Percentiles rank a stretch among this genome's conserved stretches.
phyloP scores from a whole-genome alignment of 2,888 invertebrate genomes.

The Sinotaia quadrata region DNA sequence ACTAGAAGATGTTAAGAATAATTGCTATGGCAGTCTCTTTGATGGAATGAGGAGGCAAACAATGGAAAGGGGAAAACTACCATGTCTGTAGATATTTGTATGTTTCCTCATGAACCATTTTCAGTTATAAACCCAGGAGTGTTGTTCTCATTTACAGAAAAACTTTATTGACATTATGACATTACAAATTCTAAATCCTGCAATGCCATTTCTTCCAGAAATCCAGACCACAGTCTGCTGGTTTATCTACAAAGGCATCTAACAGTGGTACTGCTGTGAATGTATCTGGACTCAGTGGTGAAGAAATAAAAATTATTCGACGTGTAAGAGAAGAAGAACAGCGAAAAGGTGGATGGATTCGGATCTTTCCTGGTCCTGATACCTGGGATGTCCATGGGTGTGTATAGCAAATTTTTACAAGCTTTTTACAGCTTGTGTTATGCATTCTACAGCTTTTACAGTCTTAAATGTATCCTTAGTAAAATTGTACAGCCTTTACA shows the following conservation, averaged over 20 bases:
- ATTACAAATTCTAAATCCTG: background rate
- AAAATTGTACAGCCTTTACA: no score
- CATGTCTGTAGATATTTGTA: no score
- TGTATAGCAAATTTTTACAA: no score
- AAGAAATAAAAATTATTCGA: slow-evolving; percentile 84
- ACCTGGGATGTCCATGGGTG: slow-evolving; percentile 79
- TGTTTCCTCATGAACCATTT: no score
- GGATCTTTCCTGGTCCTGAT: slow-evolving; percentile 91
- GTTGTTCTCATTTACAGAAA: background rate
- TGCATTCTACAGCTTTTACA: no score
- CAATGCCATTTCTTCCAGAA: slow-evolving; percentile 40
- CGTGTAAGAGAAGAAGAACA: slow-evolving; percentile 85
- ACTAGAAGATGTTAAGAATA: no score
- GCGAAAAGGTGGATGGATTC: slow-evolving; percentile 88
- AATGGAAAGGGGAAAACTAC: no score
- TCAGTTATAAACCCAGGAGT: background rate
- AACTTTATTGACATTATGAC: background rate
- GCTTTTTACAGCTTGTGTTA: no score
- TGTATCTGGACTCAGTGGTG: slow-evolving; percentile 77
- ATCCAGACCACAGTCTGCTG: slow-evolving; percentile 62
- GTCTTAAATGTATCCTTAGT: no score
- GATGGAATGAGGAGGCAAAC: no score
- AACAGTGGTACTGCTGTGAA: slow-evolving; percentile 5
- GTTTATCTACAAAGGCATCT: slow-evolving; percentile 45
- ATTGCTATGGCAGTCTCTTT: no score